These are phyloP conservation scores for Spisula subtruncata DNA, from an alignment of 2,888 invertebrate genomes.

Conservation along the genomic window DNA sequence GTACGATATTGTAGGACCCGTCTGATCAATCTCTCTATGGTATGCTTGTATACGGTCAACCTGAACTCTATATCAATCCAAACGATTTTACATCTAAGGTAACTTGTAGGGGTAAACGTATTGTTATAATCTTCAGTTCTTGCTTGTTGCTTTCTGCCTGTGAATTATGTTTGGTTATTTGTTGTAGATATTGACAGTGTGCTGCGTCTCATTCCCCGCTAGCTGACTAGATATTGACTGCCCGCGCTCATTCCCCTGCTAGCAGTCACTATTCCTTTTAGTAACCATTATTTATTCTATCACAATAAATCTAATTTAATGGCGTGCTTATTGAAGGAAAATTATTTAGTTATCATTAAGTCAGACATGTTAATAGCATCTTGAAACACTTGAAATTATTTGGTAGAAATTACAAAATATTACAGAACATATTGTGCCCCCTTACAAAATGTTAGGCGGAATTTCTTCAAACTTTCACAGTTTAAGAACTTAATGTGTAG, in stretches of 20 bases:
- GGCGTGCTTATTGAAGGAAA: slow-evolving; percentile 1
- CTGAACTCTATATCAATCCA: slow-evolving; percentile 92
- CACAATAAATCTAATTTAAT: background rate
- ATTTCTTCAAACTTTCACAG: too few relatives aligned
- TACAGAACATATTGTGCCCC: too few relatives aligned
- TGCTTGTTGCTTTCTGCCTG: slow-evolving; percentile 39
- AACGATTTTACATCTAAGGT: slow-evolving; percentile 92
- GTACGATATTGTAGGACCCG: slow-evolving; percentile 59
- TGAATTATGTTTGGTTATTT: slow-evolving; percentile 11
- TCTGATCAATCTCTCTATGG: slow-evolving; percentile 56
- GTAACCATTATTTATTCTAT: too few relatives aligned
- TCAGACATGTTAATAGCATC: background rate
- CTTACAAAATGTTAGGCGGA: too few relatives aligned
- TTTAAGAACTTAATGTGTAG: too few relatives aligned
- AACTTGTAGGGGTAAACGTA: slow-evolving; percentile 74
- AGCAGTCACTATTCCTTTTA: too few relatives aligned
- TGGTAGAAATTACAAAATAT: too few relatives aligned
- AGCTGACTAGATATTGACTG: background rate
- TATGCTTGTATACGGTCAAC: slow-evolving; percentile 43
- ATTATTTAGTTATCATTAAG: background rate
- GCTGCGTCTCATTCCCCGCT: background rate
- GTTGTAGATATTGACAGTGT: slow-evolving; percentile 10
- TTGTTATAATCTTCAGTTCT: slow-evolving; percentile 4
- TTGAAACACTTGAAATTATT: background rate
- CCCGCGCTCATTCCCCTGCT: too few relatives aligned